phyloP scores from a whole-genome alignment of 64 coral and sea anemone genomes.

The Montipora efflorescens region DNA sequence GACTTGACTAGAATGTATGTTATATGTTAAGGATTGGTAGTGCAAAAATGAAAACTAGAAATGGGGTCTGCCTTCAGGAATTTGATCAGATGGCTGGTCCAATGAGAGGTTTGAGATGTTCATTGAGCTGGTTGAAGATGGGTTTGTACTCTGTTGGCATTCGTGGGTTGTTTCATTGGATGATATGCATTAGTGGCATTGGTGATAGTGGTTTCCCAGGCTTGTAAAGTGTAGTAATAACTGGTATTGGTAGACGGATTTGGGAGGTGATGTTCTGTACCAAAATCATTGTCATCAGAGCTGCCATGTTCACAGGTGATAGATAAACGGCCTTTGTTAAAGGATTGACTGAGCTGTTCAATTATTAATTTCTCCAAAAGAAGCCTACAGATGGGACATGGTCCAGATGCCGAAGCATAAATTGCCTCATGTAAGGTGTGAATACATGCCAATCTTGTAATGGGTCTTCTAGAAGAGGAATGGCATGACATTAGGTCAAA shows the following conservation, averaged over 20 bases:
- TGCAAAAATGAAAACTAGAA: background rate
- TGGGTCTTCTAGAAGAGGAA: too few species aligned
- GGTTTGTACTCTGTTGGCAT: slow-evolving; percentile 3
- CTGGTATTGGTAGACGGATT: background rate
- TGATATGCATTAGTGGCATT: slow-evolving; percentile 21
- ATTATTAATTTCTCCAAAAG: too few species aligned
- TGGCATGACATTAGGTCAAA: too few species aligned
- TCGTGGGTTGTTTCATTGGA: slow-evolving; percentile 7
- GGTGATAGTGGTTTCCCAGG: background rate
- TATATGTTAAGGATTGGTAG: background rate
- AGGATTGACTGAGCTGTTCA: too few species aligned
- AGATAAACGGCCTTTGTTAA: too few species aligned
- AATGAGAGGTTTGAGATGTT: slow-evolving; percentile 5
- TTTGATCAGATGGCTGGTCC: slow-evolving; percentile 2
- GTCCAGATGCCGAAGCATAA: too few species aligned
- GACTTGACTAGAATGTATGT: background rate
- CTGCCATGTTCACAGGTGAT: too few species aligned
- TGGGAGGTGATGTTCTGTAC: background rate
- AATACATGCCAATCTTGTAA: too few species aligned
- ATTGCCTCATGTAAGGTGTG: too few species aligned
- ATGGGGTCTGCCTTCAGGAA: slow-evolving; percentile 15
- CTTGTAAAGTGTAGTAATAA: background rate
- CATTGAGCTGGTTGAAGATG: background rate
- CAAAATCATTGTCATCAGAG: too few species aligned
- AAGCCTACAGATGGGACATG: too few species aligned